phyloP scores from a whole-genome alignment of 2,113 vertebrate species.

The Campylomormyrus numenius region DNA sequence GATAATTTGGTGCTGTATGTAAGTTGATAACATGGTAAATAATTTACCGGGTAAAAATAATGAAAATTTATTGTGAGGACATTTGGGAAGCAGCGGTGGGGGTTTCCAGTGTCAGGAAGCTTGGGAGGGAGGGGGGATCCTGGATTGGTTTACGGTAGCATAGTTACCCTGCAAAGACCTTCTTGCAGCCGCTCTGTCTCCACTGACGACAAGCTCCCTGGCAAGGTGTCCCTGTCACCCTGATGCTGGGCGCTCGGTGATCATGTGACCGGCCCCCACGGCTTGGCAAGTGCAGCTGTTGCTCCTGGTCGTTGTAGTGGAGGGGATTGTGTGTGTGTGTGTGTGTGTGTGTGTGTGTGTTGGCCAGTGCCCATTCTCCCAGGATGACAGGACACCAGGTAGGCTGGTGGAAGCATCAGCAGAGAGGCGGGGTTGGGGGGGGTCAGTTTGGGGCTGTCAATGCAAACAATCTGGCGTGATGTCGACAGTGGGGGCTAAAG shows the following conservation, averaged over 20 bases:
- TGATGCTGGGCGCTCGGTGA: neutral
- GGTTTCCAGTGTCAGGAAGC: neutral
- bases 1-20: neutral
- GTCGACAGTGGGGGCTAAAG: neutral
- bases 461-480: neutral
- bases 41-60: neutral
- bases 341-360: neutral
- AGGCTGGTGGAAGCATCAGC: neutral
- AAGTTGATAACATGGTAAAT: neutral
- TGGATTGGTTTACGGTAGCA: neutral
- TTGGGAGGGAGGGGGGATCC: neutral
- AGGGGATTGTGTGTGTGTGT: neutral
- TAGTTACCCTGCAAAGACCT: neutral
- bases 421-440: neutral
- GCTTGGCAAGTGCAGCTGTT: neutral
- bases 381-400: neutral
- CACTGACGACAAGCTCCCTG: neutral
- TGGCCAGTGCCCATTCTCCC: neutral
- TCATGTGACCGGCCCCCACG: neutral
- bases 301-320: neutral
- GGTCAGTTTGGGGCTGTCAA: neutral
- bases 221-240: neutral
- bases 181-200: neutral
- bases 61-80: neutral
- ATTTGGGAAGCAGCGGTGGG: neutral